Conservation (phyloP, 1,140 invertebrate genomes). For the Brachionus calyciflorus region DNA sequence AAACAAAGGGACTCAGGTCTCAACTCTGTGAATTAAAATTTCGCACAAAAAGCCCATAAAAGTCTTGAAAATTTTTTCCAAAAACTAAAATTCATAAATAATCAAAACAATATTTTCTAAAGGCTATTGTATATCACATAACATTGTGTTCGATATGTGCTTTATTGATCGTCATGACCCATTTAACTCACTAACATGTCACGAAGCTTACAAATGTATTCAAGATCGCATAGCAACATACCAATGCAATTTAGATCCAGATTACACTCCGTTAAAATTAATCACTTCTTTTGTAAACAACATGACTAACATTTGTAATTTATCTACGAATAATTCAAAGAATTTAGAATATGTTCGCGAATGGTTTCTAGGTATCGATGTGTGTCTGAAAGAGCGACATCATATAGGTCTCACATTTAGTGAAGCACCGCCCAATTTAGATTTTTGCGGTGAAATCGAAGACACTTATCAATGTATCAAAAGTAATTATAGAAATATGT, state of each 20-base stretch:
- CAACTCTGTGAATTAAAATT: too few relatives aligned
- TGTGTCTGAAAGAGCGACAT: slow-evolving; percentile 22
- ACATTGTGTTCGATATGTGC: slow-evolving; percentile 5
- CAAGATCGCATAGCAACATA: slow-evolving; percentile 24
- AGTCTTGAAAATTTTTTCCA: too few relatives aligned
- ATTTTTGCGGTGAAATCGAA: slow-evolving; percentile 30
- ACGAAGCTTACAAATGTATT: slow-evolving; percentile 3
- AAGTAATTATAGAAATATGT: background rate
- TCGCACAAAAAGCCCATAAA: too few relatives aligned
- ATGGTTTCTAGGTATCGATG: slow-evolving; percentile 29
- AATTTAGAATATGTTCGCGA: background rate
- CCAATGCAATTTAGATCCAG: background rate
- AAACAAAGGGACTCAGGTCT: too few relatives aligned
- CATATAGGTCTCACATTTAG: slow-evolving; percentile 16
- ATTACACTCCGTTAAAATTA: background rate
- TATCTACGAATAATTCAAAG: background rate
- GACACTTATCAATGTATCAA: slow-evolving; percentile 17
- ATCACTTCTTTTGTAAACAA: background rate
- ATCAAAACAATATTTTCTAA: background rate
- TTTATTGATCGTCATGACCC: background rate
- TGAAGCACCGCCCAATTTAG: slow-evolving; percentile 9
- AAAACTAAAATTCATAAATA: too few relatives aligned
- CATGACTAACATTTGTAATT: background rate
- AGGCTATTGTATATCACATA: slow-evolving; percentile 33
- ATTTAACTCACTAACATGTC: background rate